These are phyloP conservation scores for Catharus fuscescens DNA, from an alignment of 2,113 vertebrate species.

Conservation along the genomic window DNA sequence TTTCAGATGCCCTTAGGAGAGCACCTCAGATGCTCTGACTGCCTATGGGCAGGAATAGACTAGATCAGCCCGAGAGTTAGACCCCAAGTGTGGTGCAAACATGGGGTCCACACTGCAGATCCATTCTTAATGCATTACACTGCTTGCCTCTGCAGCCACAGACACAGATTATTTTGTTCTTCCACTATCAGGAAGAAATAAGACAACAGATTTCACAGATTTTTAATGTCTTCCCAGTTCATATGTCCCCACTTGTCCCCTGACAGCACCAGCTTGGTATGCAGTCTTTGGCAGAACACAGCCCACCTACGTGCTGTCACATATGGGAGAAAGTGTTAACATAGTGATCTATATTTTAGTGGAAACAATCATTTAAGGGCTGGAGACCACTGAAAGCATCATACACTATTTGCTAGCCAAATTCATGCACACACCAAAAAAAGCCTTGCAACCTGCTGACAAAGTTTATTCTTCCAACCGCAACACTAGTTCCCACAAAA, in stretches of 20 bases:
- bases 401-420: background rate
- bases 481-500: background rate
- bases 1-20: background rate
- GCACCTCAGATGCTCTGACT: background rate
- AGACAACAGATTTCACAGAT: background rate
- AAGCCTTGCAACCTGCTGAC: background rate
- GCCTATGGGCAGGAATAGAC: rapidly evolving
- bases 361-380: slow-evolving; percentile 32
- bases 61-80: rapidly evolving
- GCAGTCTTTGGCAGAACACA: background rate
- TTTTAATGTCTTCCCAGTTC: background rate
- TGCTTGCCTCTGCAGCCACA: background rate
- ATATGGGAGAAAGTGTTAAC: background rate
- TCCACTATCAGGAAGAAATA: background rate
- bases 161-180: background rate
- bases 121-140: background rate
- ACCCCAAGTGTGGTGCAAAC: rapidly evolving
- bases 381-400: slow-evolving; percentile 13
- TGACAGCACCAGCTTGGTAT: background rate
- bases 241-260: background rate
- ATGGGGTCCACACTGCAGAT: background rate
- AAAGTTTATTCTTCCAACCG: background rate
- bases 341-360: slow-evolving; percentile 35
- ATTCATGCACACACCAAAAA: background rate
- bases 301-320: background rate